phyloP scores from a whole-genome alignment of 2,888 invertebrate genomes.

The Aspidiotus rigidus region DNA sequence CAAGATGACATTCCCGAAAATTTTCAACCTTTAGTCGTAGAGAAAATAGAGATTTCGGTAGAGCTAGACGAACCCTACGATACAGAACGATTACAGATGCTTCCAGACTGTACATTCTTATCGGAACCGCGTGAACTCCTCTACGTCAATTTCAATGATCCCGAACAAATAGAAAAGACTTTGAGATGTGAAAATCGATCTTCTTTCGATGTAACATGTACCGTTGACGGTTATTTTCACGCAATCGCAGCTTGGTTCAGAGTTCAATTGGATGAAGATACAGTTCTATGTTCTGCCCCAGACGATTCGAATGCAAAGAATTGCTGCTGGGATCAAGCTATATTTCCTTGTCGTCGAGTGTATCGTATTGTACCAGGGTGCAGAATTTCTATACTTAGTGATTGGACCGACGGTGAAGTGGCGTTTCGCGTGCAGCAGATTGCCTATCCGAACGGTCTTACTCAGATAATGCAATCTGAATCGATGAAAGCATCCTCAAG shows the following conservation, averaged over 20 bases:
- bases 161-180: conserved; percentile 46
- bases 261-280: conserved; percentile 55
- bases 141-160: conserved; percentile 55
- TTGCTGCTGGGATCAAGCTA: conserved; percentile 69
- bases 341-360: conserved; percentile 53
- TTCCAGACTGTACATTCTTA: conserved; percentile 50
- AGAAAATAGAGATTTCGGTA: conserved; percentile 42
- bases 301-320: conserved; percentile 34
- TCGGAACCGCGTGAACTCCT: conserved; percentile 51
- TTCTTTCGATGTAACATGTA: conserved; percentile 43
- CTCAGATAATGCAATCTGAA: conserved; percentile 41
- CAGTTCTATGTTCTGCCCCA: conserved; percentile 47
- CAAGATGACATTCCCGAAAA: conserved; percentile 14
- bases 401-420: conserved; percentile 45
- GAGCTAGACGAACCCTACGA: conserved; percentile 54
- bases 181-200: conserved; percentile 41
- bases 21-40: conserved; percentile 37
- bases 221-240: conserved; percentile 51
- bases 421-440: conserved; percentile 36
- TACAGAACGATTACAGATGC: conserved; percentile 55
- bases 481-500: conserved; percentile 42
- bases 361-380: conserved; percentile 41
- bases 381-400: conserved; percentile 43
- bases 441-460: conserved; percentile 38
- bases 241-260: conserved; percentile 65